A percentile compares a stretch with the other conserved stretches of the same genome.
These are phyloP conservation scores for Fratercula arctica DNA, from an alignment of 2,797 vertebrate species.

Conservation along the genomic window DNA sequence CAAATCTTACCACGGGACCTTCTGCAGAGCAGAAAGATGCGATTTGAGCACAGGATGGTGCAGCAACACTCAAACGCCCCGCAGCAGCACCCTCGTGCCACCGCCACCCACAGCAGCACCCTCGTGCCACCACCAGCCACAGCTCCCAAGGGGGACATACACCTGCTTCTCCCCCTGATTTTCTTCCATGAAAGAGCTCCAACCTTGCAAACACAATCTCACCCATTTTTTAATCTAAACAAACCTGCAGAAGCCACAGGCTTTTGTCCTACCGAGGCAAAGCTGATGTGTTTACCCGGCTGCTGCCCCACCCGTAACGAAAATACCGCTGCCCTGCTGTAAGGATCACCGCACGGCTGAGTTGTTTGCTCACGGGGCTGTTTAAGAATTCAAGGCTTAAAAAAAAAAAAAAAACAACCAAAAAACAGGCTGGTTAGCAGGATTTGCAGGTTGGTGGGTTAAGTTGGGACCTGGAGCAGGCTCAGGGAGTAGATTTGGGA, in stretches of 20 bases:
- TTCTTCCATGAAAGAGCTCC: neutral
- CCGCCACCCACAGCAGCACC: neutral
- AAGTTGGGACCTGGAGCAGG: rapidly evolving
- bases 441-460: neutral
- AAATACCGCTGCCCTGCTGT: neutral
- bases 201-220: neutral
- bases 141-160: rapidly evolving
- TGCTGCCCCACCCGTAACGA: neutral
- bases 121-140: too few relatives aligned
- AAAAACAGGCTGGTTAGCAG: too few relatives aligned
- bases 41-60: rapidly evolving
- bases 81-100: neutral
- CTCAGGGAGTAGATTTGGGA: neutral
- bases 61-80: neutral
- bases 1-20: neutral
- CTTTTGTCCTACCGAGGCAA: neutral
- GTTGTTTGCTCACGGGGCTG: neutral
- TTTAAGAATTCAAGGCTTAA: neutral
- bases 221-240: neutral
- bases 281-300: neutral
- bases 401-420: too few relatives aligned
- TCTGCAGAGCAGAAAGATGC: neutral
- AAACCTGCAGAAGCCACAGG: rapidly evolving
- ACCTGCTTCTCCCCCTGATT: neutral
- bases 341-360: rapidly evolving